Evolutionary conservation across 2,797 vertebrate species (phyloP), one percentile per base, ranked within the genome.

Genomic region (Paedocypris micromegethes): DNA sequence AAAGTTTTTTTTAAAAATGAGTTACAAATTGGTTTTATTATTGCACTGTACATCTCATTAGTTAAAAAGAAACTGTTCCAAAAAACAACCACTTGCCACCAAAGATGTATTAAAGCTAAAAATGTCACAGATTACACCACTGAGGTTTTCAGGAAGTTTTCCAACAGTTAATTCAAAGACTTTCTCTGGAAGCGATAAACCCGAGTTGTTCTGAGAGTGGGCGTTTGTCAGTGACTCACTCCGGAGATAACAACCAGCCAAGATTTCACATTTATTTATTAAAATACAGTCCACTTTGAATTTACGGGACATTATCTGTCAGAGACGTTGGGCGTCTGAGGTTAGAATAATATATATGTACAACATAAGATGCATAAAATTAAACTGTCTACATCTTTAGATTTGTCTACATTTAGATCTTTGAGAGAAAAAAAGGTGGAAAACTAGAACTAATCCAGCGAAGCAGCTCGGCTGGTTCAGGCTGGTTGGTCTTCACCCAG

Each of bases 181-280:
- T 3, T 9, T 63, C 23, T 70, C 23, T 56, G 52, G 59, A 47
- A 64, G 9, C 3, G 4, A 39, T 44, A 69, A 54, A 46, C 2
- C 37, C 5, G 56, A 63, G 53, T 44, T 57, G 37, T 23, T 70
- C n/a, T 3, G 41, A 7, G 9, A 58, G 68, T 58, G 60, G 68
- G 54, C 4, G 60, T 52, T 50, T 64, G 47, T 46, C 47, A 38
- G 47, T 58, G 68, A 70, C 60, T 70, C 68, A 70, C 46, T 63
- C 2, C 41, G 45, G 60, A 64, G 45, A 70, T 50, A 70, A 70
- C 59, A 63, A 63, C 53, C 53, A 64, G 42, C 52, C 44, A 64
- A 64, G 37, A 51, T 55, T 9, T 62, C 9, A 49, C 3, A 63
- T 48, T 46, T 9, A 69, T 38, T 56, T 62, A 5, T 48, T 50